These are phyloP conservation scores for Scaptomyza pallida DNA, from an alignment of 1,140 invertebrate genomes.

Conservation along the genomic window DNA sequence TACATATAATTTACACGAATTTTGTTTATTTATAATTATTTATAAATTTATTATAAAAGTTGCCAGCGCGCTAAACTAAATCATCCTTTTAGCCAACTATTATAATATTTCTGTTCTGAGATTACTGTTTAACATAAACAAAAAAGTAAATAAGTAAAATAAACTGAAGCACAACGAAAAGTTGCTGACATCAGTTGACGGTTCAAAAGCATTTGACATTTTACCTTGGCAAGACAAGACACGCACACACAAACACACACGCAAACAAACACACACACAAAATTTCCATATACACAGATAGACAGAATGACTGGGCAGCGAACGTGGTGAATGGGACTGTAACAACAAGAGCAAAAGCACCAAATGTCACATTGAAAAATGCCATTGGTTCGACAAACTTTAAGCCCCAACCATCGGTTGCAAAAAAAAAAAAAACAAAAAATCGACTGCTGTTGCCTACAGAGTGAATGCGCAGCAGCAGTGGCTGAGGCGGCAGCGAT, in stretches of 20 bases:
- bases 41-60: too few relatives aligned
- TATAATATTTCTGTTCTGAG: too few relatives aligned
- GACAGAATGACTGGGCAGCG: constrained; percentile 40
- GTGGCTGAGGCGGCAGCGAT: constrained; percentile 12
- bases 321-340: constrained; percentile 55
- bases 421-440: constrained; percentile 22
- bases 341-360: constrained; percentile 72
- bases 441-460: constrained; percentile 16
- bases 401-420: constrained; percentile 46
- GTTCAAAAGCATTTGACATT: constrained; percentile 83
- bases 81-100: too few relatives aligned
- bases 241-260: constrained; percentile 32
- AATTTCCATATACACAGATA: constrained; percentile 19
- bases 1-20: too few relatives aligned
- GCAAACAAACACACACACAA: too few relatives aligned
- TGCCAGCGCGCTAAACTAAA: too few relatives aligned
- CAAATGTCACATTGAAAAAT: constrained; percentile 84
- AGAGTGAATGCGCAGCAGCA: constrained; percentile 60
- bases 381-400: constrained; percentile 80
- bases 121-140: background rate
- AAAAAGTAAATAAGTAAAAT: constrained; percentile 14
- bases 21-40: too few relatives aligned
- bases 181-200: constrained; percentile 81
- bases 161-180: constrained; percentile 45
- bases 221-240: constrained; percentile 75